Evolutionary conservation across 1,140 invertebrate species (phyloP).

Genomic region (Drosophila yakuba): DNA sequence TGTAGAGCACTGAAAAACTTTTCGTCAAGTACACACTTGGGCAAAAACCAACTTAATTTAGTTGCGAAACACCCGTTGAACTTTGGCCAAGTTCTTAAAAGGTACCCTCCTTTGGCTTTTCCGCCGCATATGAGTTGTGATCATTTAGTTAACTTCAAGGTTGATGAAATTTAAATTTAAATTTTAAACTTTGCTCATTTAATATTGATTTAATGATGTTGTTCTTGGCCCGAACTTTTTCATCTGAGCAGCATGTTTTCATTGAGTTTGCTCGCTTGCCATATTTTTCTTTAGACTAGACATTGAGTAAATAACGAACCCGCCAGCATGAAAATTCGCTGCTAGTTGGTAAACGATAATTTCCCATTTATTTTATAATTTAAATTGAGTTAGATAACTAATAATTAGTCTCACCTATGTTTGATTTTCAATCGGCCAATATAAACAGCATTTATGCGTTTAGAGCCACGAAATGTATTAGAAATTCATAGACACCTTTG

Average conservation of each 20-base stretch:
- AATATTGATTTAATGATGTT: slow-evolving; percentile 52
- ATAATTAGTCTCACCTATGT: not conserved
- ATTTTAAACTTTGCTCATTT: slow-evolving; percentile 66
- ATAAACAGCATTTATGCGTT: no score
- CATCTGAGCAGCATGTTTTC: slow-evolving; percentile 23
- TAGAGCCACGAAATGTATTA: not conserved
- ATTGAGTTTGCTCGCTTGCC: slow-evolving; percentile 32
- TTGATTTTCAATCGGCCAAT: not conserved
- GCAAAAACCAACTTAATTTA: slow-evolving; percentile 52
- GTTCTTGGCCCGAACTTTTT: slow-evolving; percentile 37
- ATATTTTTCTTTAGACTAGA: slow-evolving; percentile 45
- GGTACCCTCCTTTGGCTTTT: no score
- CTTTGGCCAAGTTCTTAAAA: slow-evolving; percentile 38
- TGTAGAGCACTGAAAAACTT: slow-evolving; percentile 32
- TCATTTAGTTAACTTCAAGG: slow-evolving; percentile 50
- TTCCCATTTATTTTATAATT: not conserved
- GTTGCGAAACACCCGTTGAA: slow-evolving; percentile 38
- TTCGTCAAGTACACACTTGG: slow-evolving; percentile 51
- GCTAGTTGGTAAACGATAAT: not conserved
- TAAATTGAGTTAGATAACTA: not conserved
- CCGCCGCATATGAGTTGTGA: slow-evolving; percentile 43
- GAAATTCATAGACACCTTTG: slow-evolving; percentile 13
- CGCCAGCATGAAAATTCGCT: slow-evolving; percentile 1
- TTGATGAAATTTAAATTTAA: slow-evolving; percentile 81
- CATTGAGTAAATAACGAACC: slow-evolving; percentile 39